Base-by-base conservation (phyloP, 2,888 invertebrate genomes). In the Drosophila flavopinicola region DNA sequence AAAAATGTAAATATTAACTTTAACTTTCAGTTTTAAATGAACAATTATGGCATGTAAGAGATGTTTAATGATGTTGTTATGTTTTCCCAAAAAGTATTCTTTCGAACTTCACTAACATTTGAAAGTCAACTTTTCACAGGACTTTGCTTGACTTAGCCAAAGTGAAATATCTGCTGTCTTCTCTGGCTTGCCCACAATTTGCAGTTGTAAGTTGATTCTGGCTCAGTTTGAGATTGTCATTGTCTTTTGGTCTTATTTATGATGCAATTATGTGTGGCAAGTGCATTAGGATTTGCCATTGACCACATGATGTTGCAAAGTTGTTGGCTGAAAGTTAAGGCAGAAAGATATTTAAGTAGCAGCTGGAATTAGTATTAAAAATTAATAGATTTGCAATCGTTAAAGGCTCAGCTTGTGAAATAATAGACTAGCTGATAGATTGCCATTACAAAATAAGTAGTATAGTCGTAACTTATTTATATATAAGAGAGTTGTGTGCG, bases 231-330 rank as follows among this genome's bases (percentile, higher is more conserved):
- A n/a, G n/a, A n/a, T n/a, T n/a, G n/a, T n/a, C n/a, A n/a, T 17
- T 7, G 6, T 6, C 9, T 41, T 44, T 57, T 41, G 37, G 27
- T 30, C 13, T 38, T 45, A 71, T 71, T 74, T 74, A 71, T 67
- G 49, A 49, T 15, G 13, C 69, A 61, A 67, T 71, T 67, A 61
- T 61, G 39, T 61, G 39, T 41, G 56, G 39, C 37, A 49, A 49
- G 29, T 70, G 61, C 51, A 73, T 51, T 52, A 52, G 67, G 47
- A 27, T 45, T 44, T 29, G 32, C n/a, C 32, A n/a, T 27, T 23
- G 74, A 49, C 52, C 70, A 70, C 44, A 70, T 61, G 68, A 37
- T 60, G 56, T 56, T 66, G 60, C 59, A 45, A 15, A 41, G 24
- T 38, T 32, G 23, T 33, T 32, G 15, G 15, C 17, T 13, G 29